phyloP scores from a whole-genome alignment of 2,888 invertebrate species.

The Boloria euphrosyne region DNA sequence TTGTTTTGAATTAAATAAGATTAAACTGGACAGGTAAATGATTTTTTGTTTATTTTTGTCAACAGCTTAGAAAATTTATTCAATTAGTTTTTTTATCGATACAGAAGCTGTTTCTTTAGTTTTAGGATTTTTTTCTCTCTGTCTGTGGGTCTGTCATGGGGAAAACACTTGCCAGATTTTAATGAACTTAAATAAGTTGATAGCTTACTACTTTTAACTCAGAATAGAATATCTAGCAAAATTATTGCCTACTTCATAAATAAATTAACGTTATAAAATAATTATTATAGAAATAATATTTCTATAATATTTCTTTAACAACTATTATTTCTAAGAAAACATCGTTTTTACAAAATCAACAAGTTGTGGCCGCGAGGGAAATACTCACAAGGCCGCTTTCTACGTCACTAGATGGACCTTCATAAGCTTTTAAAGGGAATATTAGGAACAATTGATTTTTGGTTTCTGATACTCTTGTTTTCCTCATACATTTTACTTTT shows the following conservation, averaged over 20 bases:
- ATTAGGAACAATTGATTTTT: constrained; percentile 12
- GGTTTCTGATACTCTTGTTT: neutral
- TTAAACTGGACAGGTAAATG: neutral
- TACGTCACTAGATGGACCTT: constrained; percentile 25
- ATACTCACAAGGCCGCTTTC: constrained; percentile 20
- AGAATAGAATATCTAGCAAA: neutral
- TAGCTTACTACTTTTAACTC: too few species aligned
- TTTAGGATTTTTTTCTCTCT: too few species aligned
- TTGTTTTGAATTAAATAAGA: constrained; percentile 8
- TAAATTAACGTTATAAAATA: too few species aligned
- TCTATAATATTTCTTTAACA: neutral
- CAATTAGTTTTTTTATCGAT: too few species aligned
- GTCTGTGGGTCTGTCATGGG: too few species aligned
- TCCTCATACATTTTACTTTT: neutral
- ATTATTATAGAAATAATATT: too few species aligned
- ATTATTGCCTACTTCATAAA: neutral
- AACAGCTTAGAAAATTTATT: too few species aligned
- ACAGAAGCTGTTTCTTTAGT: too few species aligned
- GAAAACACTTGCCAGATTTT: too few species aligned
- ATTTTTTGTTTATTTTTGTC: neutral
- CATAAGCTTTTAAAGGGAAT: constrained; percentile 8
- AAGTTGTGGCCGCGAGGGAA: constrained; percentile 20
- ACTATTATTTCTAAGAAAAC: constrained; percentile 1
- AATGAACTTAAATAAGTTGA: too few species aligned
- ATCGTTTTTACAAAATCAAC: constrained; percentile 21